These are phyloP conservation scores for Siniperca chuatsi DNA, from an alignment of 2,113 vertebrate species.

Conservation along the genomic window DNA sequence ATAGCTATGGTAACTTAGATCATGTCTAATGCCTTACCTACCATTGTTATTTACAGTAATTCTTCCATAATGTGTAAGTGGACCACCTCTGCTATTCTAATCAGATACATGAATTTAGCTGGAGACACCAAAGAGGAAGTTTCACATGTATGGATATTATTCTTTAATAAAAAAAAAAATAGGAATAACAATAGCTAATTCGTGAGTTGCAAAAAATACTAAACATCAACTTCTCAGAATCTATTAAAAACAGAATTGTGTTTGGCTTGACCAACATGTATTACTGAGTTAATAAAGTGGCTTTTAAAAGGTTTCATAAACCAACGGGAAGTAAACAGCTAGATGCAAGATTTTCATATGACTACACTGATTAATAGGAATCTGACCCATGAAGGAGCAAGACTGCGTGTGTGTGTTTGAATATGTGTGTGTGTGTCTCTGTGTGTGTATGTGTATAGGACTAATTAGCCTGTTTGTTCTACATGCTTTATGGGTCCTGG, in stretches of 20 bases:
- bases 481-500: slow-evolving; percentile 80
- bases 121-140: not conserved
- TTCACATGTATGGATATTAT: not conserved
- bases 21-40: slow-evolving; percentile 35
- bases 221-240: not conserved
- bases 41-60: not conserved
- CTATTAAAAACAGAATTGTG: not conserved
- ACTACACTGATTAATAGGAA: slow-evolving; percentile 11
- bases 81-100: not conserved
- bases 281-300: not conserved
- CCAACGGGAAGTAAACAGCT: not conserved
- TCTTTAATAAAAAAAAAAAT: not conserved
- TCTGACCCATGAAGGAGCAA: not conserved
- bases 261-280: not conserved
- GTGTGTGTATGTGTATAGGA: slow-evolving; percentile 8
- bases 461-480: slow-evolving; percentile 85
- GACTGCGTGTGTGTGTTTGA: not conserved
- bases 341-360: not conserved
- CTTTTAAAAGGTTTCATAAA: not conserved
- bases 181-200: not conserved
- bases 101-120: not conserved
- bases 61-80: not conserved
- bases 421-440: not conserved
- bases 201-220: not conserved
- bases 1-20: slow-evolving; percentile 37